Base-by-base conservation (phyloP, 1,140 invertebrate species). In the Oryzaephilus surinamensis region DNA sequence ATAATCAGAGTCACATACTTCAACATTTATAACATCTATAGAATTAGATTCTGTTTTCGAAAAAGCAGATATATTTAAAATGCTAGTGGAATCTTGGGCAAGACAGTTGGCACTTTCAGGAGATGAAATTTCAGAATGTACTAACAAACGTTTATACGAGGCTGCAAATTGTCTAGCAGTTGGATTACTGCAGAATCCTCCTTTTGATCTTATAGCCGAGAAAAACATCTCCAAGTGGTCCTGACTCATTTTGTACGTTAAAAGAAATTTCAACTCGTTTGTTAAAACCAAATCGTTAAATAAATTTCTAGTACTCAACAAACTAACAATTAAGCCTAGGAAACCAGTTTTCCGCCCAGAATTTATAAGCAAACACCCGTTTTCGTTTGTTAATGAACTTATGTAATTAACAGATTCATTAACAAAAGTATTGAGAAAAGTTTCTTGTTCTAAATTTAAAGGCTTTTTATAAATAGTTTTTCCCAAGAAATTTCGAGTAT, bases 161-260 rank as follows among this genome's bases (percentile, higher is more conserved):
- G 48, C 50, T 14, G 46, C 45, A 34, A 60, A 60, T 33, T 61
- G 53, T 2, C 31, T 43, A 4, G 35, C 44, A 24, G 46, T 61
- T 8, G 58, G 62, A 46, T 66, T 68, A 38, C 65, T 60, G 38
- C 61, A 64, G 34, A 45, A 54, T 2, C 62, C 56, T 12, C 52
- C 52, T 20, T 52, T 38, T 27, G 42, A 33, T 31, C 63, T 19
- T n/a, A 67, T 51, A 2, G 13, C 26, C n/a, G 48, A 38, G 38
- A 67, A 67, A 40, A 64, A 58, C 18, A 62, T 30, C 53, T 66
- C 59, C 6, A 65, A 14, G 38, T 65, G 59, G 40, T 66, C 58
- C 43, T 64, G 60, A 13, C 50, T 45, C 2, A 58, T 14, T 37
- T 57, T 60, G 36, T 57, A 58, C 3, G 44, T 48, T 18, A 41